A percentile compares a stretch with the other conserved stretches of the same genome.
These are phyloP conservation scores for Apis dorsata DNA, from an alignment of 1,140 invertebrate genomes.

Conservation along the genomic window DNA sequence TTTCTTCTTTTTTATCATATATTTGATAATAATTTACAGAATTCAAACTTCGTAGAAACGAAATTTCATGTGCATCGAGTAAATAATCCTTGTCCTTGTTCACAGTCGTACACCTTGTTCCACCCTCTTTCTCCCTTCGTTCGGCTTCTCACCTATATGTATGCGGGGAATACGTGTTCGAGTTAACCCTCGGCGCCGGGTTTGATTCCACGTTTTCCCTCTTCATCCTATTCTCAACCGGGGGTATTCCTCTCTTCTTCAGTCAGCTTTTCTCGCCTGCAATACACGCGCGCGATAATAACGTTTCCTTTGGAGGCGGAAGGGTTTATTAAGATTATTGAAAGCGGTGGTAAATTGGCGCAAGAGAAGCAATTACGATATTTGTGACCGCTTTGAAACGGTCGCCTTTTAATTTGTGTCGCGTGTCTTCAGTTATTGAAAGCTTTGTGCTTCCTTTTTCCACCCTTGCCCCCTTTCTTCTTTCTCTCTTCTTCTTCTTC, in stretches of 20 bases:
- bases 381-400: constrained; percentile 6
- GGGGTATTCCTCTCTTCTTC: not conserved
- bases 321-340: constrained; percentile 47
- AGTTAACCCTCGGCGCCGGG: constrained; percentile 26
- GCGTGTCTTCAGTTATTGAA: not conserved
- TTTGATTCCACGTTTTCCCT: constrained; percentile 9
- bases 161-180: constrained; percentile 30
- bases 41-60: too few species aligned
- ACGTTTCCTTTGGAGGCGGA: constrained; percentile 24
- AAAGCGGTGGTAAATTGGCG: constrained; percentile 27
- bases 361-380: constrained; percentile 28
- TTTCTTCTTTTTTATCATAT: too few species aligned
- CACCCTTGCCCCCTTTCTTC: not conserved
- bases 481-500: too few species aligned
- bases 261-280: constrained; percentile 29
- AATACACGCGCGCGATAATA: constrained; percentile 15
- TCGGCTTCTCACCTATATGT: constrained; percentile 37
- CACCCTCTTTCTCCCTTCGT: constrained; percentile 7
- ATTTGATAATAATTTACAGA: too few species aligned
- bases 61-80: too few species aligned
- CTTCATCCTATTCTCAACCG: not conserved
- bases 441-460: not conserved
- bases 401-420: not conserved
- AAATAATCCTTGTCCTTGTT: constrained; percentile 14
- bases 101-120: not conserved